These are phyloP conservation scores for Siniperca scherzeri DNA, from an alignment of 2,797 vertebrate species.

Conservation along the genomic window DNA sequence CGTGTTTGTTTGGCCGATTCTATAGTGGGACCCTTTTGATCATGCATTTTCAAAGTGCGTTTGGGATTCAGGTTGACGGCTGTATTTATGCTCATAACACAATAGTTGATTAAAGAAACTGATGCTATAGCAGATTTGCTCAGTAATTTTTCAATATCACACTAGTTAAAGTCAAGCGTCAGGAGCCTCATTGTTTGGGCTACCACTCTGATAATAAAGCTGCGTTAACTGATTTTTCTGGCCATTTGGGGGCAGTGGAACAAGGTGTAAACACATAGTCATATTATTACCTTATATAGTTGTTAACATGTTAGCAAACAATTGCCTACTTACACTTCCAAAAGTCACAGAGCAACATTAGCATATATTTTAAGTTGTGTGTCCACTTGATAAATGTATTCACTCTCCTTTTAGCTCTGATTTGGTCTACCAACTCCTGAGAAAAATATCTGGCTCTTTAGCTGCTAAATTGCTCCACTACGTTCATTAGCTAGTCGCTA, in stretches of 20 bases:
- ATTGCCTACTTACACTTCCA: too few relatives aligned
- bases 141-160: not conserved
- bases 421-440: not conserved
- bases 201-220: not conserved
- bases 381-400: not conserved
- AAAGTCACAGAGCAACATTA: not conserved
- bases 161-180: not conserved
- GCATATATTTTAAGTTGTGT: not conserved
- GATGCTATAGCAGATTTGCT: slow-evolving; percentile 18
- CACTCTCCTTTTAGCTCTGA: not conserved
- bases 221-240: not conserved
- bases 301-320: not conserved
- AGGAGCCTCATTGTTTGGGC: not conserved
- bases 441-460: not conserved
- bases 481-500: not conserved
- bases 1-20: slow-evolving; percentile 36
- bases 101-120: slow-evolving; percentile 26
- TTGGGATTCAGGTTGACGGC: slow-evolving; percentile 1
- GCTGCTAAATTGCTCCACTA: not conserved
- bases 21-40: slow-evolving; percentile 45
- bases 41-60: slow-evolving; percentile 1
- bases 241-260: not conserved
- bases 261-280: not conserved
- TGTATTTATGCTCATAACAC: slow-evolving; percentile 20
- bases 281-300: not conserved